Evolutionary conservation across 2,113 vertebrate genomes (phyloP), one percentile per base, ranked within the genome.

Genomic region (Pelvicachromis taeniatus): DNA sequence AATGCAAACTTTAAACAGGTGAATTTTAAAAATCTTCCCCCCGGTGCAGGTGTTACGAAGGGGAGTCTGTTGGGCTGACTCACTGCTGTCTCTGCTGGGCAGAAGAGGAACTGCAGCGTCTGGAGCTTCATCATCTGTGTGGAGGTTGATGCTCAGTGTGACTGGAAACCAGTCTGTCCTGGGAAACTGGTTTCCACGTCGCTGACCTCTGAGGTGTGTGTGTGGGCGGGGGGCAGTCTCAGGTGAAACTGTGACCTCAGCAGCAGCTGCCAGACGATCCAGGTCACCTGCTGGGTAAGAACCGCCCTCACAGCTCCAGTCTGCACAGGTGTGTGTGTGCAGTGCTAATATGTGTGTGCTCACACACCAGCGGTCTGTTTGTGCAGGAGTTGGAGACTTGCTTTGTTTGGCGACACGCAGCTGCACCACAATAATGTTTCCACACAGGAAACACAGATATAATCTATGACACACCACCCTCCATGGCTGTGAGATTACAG

Each of bases 331-430:
- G 65, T 84, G 54, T 70, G 77, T 78, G 78, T 91, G 83, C 81
- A 50, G 59, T 68, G 81, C 65, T 88, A 80, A 65, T 85, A 48
- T 85, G 81, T 84, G 80, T 80, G 77, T 33, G 54, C 16, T 87
- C 21, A 45, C 65, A 70, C 3, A 0, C 4, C 4, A 1, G 61
- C 1, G 54, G 21, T 38, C 59, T 38, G 84, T 58, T 53, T 73
- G 77, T 53, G 84, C 40, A 52, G 80, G 81, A 65, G 56, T 16
- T 11, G 55, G 45, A 82, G 63, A 35, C n/a, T n/a, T n/a, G n/a
- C n/a, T n/a, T n/a, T n/a, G n/a, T n/a, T n/a, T n/a, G n/a, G n/a
- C n/a, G 65, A 48, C 31, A 54, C 75, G 33, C 29, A 54, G 75
- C 31, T 54, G 75, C 50, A 38, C 4, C 48, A 5, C 21, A 70